Conservation (phyloP, 2,888 invertebrate species). For the Argynnis bischoffii region DNA sequence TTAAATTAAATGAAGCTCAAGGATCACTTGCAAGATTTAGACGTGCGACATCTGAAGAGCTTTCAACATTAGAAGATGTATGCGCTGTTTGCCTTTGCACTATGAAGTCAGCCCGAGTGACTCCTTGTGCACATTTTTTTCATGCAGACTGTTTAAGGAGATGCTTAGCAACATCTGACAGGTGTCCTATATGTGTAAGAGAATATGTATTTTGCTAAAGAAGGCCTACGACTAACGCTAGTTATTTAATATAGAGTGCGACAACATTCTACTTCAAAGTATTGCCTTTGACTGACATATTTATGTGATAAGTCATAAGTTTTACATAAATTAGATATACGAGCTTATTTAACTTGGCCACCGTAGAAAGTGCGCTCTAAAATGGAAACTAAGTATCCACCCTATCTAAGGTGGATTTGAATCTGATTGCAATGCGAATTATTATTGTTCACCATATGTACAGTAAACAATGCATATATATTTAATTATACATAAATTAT, state of each 20-base stretch:
- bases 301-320: conserved; percentile 22
- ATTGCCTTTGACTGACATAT: conserved; percentile 16
- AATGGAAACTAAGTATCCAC: too few relatives aligned
- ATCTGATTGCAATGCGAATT: too few relatives aligned
- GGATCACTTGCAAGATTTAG: conserved; percentile 84
- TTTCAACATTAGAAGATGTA: conserved; percentile 87
- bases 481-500: too few relatives aligned
- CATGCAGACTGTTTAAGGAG: conserved; percentile 89
- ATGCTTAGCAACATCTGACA: conserved; percentile 86
- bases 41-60: conserved; percentile 85
- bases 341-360: too few relatives aligned
- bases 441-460: too few relatives aligned
- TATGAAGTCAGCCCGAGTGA: conserved; percentile 88
- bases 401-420: too few relatives aligned
- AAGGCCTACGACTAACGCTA: conserved; percentile 57
- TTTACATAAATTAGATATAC: background rate
- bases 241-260: conserved; percentile 37
- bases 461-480: too few relatives aligned
- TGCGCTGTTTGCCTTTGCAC: conserved; percentile 89
- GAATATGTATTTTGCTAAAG: conserved; percentile 80
- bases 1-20: conserved; percentile 82
- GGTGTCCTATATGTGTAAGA: conserved; percentile 89
- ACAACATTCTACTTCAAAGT: conserved; percentile 23
- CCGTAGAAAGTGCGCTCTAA: too few relatives aligned
- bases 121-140: conserved; percentile 91